A percentile compares a stretch with the other conserved stretches of the same genome.
These are phyloP conservation scores for Trididemnum miniatum DNA, from an alignment of 23 tunicate genomes.

Conservation along the genomic window DNA sequence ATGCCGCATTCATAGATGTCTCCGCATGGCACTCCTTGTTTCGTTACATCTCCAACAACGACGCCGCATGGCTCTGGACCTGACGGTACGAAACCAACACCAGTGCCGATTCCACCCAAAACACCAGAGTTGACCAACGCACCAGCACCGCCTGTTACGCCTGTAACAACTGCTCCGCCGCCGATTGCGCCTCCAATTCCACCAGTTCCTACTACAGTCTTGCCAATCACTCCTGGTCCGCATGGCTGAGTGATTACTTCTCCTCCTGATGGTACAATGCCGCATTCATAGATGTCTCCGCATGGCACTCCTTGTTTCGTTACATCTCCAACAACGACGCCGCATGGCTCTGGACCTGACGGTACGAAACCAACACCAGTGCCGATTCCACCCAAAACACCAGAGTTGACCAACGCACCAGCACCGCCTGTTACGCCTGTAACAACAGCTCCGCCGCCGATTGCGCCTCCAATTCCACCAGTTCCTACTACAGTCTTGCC, in stretches of 20 bases:
- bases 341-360: neutral
- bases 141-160: neutral
- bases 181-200: neutral
- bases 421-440: neutral
- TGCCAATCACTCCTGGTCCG: neutral
- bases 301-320: neutral
- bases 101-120: neutral
- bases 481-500: neutral
- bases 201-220: neutral
- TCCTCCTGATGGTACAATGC: neutral
- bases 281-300: conserved; percentile 1
- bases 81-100: neutral
- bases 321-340: neutral
- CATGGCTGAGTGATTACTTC: neutral
- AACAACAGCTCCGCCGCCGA: neutral
- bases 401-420: neutral
- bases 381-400: neutral
- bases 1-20: neutral
- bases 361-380: neutral
- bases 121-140: neutral
- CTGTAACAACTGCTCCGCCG: neutral
- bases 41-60: neutral
- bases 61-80: conserved; percentile 1
- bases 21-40: neutral
- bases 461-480: neutral